Conservation (phyloP, 2,888 invertebrate genomes). For the Scaeva pyrastri region DNA sequence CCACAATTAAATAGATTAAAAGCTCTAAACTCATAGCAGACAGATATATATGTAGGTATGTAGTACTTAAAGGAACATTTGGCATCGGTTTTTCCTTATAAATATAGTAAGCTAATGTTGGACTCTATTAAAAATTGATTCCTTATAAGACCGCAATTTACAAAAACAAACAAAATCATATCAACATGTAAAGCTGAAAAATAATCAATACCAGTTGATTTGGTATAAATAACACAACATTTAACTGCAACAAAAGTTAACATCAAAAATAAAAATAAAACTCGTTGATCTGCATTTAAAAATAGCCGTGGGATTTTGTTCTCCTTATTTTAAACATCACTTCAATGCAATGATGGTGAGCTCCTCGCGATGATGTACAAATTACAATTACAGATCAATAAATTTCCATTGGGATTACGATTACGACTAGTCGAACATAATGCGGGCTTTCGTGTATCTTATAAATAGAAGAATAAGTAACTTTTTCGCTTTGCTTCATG, state of each 20-base stretch:
- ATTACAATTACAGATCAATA: conserved; percentile 71
- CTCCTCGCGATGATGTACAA: conserved; percentile 62
- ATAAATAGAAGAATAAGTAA: conserved; percentile 27
- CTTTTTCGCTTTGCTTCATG: conserved; percentile 26
- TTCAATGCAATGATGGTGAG: background rate
- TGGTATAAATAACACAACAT: conserved; percentile 41
- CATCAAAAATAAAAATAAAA: conserved; percentile 3
- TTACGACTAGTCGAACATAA: conserved; percentile 31
- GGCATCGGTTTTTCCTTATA: no score
- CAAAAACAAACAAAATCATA: no score
- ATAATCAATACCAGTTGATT: conserved; percentile 22
- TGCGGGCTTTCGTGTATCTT: conserved; percentile 30
- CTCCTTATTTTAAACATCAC: background rate
- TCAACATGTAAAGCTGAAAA: no score
- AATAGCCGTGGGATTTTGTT: conserved; percentile 30
- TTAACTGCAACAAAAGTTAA: conserved; percentile 30
- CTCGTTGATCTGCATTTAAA: conserved; percentile 2
- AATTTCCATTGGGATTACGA: conserved; percentile 60
- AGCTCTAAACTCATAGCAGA: no score
- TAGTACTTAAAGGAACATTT: no score
- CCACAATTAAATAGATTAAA: no score
- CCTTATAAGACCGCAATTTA: no score
- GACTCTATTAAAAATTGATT: no score
- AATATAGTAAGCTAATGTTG: no score
- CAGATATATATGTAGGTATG: no score